Conservation (phyloP, 2,888 invertebrate species). For the Patella caerulea region DNA sequence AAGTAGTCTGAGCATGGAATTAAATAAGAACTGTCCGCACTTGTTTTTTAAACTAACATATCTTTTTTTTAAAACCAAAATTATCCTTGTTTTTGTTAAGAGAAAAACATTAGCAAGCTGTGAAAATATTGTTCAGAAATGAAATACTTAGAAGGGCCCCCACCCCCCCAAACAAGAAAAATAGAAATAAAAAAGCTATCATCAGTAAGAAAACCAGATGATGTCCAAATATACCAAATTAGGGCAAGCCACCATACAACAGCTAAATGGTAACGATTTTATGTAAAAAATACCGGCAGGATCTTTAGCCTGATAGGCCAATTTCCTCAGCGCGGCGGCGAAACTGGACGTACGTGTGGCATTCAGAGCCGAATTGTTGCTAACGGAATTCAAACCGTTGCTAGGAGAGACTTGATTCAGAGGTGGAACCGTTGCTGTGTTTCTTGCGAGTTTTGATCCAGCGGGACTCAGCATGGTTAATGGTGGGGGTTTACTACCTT, state of each 20-base stretch:
- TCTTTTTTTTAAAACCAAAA: too few species aligned
- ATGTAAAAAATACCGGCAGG: constrained; percentile 39
- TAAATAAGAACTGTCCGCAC: too few species aligned
- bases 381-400: constrained; percentile 52
- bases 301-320: constrained; percentile 88
- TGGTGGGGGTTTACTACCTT: constrained; percentile 65
- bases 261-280: constrained; percentile 3
- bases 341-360: constrained; percentile 78
- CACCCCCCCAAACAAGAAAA: neutral
- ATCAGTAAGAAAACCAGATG: constrained; percentile 1
- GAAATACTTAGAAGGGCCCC: too few species aligned
- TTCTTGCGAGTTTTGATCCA: constrained; percentile 57
- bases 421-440: constrained; percentile 71
- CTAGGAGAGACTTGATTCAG: constrained; percentile 68
- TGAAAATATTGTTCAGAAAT: too few species aligned
- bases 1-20: too few species aligned
- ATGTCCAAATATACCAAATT: constrained; percentile 8
- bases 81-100: too few species aligned
- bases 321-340: constrained; percentile 89
- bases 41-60: too few species aligned
- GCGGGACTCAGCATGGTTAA: constrained; percentile 64
- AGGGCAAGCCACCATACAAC: constrained; percentile 11
- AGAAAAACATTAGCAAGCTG: too few species aligned
- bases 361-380: constrained; percentile 60
- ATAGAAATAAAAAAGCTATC: constrained; percentile 12